Evolutionary conservation across 2,888 invertebrate genomes (phyloP), one percentile per base, ranked within the genome.

Genomic region (Ophion obscuratus): DNA sequence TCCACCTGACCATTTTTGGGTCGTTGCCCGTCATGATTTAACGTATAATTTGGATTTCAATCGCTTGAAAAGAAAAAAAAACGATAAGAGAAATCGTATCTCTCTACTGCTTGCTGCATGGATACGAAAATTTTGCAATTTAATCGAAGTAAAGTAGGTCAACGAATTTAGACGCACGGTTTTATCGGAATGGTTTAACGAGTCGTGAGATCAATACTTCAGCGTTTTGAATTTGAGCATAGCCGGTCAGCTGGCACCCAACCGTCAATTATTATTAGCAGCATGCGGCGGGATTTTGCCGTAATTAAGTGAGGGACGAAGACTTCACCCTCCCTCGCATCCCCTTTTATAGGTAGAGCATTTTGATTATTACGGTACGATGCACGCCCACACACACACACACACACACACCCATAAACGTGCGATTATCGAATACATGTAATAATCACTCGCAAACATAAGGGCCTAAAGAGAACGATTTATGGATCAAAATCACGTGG

Each of bases 241-340:
- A 68, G 24, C 76, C 71, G 75, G 76, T 78, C 77, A 64, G 70
- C 73, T 61, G 68, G 62, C 66, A 59, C 20, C 44, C 24, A 67
- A 66, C 68, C 67, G 80, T 73, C 83, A 85, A 85, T 85, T 85
- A 85, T 85, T 83, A 85, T 83, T 80, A 85, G 76, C 80, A 80
- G 73, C 71, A 80, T 77, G 67, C 67, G 67, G 24, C 47, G 14
- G 59, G 57, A 79, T 64, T 71, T 71, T 79, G 61, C 31, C 27
- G 11, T 6, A 44, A 24, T 44, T 61, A 44, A 27, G 47, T 11
- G 47, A 20, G n/a, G 24, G n/a, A 27, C 20, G 68, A 66, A 20
- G 40, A 14, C 4, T 3, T 17, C 64, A 11, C 31, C 36, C 59
- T 20, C 27, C 36, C 36, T 36, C 36, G n/a, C 57, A 27, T 3